phyloP scores from a whole-genome alignment of 2,888 invertebrate species.

The Biston betularia region DNA sequence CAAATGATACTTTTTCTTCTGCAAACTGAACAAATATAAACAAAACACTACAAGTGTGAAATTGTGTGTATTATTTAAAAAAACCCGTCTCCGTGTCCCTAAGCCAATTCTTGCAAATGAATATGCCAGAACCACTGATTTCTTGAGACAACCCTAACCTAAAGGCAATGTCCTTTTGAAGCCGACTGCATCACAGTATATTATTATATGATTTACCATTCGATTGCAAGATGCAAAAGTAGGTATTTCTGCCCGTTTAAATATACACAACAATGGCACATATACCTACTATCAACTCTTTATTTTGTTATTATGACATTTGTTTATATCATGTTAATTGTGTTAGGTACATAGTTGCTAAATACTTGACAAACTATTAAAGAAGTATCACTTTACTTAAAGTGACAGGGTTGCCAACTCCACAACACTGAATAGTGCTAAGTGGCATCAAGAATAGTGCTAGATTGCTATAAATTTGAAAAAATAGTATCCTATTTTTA shows the following conservation, averaged over 20 bases:
- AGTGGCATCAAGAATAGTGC: no score
- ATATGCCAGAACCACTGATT: background rate
- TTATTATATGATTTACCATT: constrained; percentile 79
- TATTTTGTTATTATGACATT: background rate
- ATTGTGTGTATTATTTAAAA: no score
- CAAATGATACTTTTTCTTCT: no score
- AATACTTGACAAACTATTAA: constrained; percentile 11
- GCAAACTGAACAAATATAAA: no score
- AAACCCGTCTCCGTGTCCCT: no score
- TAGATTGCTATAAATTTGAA: no score
- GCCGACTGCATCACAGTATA: constrained; percentile 67
- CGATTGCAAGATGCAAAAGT: constrained; percentile 62
- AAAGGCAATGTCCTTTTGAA: constrained; percentile 74
- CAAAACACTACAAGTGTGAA: no score
- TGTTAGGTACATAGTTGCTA: constrained; percentile 10
- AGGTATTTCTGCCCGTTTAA: constrained; percentile 73
- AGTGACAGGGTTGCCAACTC: background rate
- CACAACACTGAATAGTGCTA: no score
- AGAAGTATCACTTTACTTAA: background rate
- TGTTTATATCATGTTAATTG: background rate
- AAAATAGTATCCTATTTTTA: no score
- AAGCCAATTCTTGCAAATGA: no score
- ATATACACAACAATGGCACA: constrained; percentile 2
- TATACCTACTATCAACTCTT: background rate
- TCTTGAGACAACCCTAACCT: constrained; percentile 50